These are phyloP conservation scores for Echiichthys vipera DNA, from an alignment of 2,797 vertebrate genomes.

Conservation along the genomic window DNA sequence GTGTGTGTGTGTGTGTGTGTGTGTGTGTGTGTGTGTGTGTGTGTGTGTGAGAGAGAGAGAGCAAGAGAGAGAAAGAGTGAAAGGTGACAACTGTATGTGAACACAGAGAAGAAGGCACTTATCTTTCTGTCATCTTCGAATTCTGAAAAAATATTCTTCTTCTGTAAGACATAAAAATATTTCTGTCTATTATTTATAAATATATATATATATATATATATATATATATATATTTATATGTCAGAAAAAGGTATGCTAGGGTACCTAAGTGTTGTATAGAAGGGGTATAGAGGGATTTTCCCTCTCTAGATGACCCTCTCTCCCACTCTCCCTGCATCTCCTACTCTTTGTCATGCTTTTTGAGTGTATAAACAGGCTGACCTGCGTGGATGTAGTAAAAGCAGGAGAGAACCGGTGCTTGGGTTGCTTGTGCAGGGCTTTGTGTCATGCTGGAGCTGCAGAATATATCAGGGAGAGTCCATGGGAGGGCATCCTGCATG, in stretches of 20 bases:
- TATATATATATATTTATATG: too few species aligned
- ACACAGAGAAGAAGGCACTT: slow-evolving; percentile 34
- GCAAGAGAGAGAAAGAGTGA: slow-evolving; percentile 55
- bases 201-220: too few species aligned
- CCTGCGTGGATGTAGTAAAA: slow-evolving; percentile 68
- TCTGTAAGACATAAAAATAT: neutral
- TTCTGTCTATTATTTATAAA: too few species aligned
- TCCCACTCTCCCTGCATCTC: slow-evolving; percentile 65
- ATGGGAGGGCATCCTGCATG: slow-evolving; percentile 69
- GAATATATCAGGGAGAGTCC: slow-evolving; percentile 65
- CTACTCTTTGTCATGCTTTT: slow-evolving; percentile 69
- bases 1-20: slow-evolving; percentile 42
- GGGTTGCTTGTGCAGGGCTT: slow-evolving; percentile 59
- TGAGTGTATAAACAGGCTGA: slow-evolving; percentile 58
- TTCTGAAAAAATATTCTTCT: slow-evolving; percentile 31
- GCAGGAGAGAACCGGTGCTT: slow-evolving; percentile 31
- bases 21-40: slow-evolving; percentile 45
- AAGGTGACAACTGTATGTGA: slow-evolving; percentile 59
- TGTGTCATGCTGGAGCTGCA: slow-evolving; percentile 72
- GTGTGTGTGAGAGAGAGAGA: slow-evolving; percentile 50
- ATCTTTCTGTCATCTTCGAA: slow-evolving; percentile 27
- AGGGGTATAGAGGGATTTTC: slow-evolving; percentile 42
- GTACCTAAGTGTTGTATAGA: slow-evolving; percentile 45
- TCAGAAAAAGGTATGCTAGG: slow-evolving; percentile 21
- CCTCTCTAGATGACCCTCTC: slow-evolving; percentile 58